Evolutionary conservation across 1,140 invertebrate species (phyloP).

Genomic region (Diachasmimorpha longicaudata): DNA sequence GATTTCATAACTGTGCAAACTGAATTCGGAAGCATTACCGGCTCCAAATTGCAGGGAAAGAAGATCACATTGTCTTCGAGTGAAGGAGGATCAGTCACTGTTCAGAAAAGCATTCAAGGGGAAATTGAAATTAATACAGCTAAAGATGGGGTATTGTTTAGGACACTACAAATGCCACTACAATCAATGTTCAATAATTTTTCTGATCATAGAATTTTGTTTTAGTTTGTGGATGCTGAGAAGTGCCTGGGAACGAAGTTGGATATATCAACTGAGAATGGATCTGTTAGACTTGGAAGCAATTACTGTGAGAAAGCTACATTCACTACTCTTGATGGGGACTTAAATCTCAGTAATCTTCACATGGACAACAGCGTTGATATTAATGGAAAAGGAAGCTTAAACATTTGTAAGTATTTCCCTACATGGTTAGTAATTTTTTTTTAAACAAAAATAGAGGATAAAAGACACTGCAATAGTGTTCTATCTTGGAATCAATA

Average conservation of each 20-base stretch:
- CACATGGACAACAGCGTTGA: slow-evolving; percentile 33
- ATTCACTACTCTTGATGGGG: slow-evolving; percentile 29
- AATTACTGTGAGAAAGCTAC: slow-evolving; percentile 34
- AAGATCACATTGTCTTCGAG: slow-evolving; percentile 27
- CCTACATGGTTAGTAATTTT: too few species aligned
- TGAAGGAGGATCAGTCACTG: slow-evolving; percentile 29
- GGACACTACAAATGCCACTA: neutral
- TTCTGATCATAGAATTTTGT: too few species aligned
- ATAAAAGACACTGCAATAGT: too few species aligned
- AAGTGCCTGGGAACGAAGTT: slow-evolving; percentile 32
- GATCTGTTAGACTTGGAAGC: slow-evolving; percentile 29
- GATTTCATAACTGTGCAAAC: slow-evolving; percentile 27
- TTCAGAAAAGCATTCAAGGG: slow-evolving; percentile 26
- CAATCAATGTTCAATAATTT: neutral
- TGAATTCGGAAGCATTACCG: slow-evolving; percentile 30
- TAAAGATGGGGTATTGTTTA: slow-evolving; percentile 29
- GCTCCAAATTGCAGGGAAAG: slow-evolving; percentile 28
- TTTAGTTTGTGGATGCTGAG: slow-evolving; percentile 25
- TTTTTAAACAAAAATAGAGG: too few species aligned
- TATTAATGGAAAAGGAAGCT: slow-evolving; percentile 26
- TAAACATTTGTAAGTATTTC: slow-evolving; percentile 27
- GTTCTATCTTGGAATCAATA: too few species aligned
- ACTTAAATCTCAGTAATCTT: slow-evolving; percentile 32
- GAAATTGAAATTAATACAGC: slow-evolving; percentile 31
- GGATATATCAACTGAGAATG: slow-evolving; percentile 32